A percentile compares a stretch with the other conserved stretches of the same genome.
phyloP scores from a whole-genome alignment of 2,797 vertebrate species.

The Ctenosaura bakeri region DNA sequence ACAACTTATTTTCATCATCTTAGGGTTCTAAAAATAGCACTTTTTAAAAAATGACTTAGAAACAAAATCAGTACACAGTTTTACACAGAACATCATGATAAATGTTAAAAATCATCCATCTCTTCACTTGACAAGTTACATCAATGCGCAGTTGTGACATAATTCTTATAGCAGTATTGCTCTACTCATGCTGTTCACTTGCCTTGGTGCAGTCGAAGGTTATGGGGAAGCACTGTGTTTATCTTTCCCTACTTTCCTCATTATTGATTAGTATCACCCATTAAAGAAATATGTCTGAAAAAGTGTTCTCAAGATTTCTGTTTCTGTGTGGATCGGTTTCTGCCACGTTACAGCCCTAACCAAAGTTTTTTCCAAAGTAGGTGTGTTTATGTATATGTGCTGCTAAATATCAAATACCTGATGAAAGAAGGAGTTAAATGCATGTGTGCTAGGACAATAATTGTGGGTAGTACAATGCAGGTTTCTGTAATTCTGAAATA shows the following conservation, averaged over 20 bases:
- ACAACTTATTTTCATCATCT: neutral
- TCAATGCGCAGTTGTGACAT: neutral
- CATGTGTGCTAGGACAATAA: constrained; percentile 60
- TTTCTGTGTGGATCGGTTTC: neutral
- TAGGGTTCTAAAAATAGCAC: neutral
- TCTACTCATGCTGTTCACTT: neutral
- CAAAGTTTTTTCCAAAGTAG: neutral
- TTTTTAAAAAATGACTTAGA: neutral
- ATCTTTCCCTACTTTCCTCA: neutral
- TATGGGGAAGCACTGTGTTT: neutral
- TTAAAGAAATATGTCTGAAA: neutral
- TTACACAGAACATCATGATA: neutral
- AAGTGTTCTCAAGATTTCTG: neutral
- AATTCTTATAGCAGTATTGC: neutral
- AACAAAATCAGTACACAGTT: neutral
- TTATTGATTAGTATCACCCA: neutral
- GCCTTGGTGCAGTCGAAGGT: neutral
- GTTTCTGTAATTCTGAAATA: constrained; percentile 41
- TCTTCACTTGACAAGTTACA: neutral
- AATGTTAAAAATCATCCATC: neutral
- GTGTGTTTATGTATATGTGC: neutral
- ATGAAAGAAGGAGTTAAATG: constrained; percentile 34
- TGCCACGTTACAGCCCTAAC: neutral
- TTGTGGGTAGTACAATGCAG: constrained; percentile 28
- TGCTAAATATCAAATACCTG: constrained; percentile 38